Evolutionary conservation across 1,140 invertebrate species (phyloP), one percentile per base, ranked within the genome.

Genomic region (Ceratina australensis): DNA sequence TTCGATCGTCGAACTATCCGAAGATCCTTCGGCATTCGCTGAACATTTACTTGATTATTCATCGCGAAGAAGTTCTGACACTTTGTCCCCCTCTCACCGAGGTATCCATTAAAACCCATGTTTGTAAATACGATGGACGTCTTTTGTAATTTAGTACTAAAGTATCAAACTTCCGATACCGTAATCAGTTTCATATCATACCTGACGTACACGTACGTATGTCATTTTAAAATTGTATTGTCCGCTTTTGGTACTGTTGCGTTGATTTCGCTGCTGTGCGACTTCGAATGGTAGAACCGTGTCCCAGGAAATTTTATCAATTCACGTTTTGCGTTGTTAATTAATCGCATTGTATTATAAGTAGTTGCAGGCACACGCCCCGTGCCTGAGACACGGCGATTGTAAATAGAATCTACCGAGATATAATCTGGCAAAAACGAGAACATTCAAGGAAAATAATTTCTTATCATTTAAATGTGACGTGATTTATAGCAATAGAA

Each of bases 371-470:
- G 81, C 68, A 54, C 68, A 54, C 68, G 47, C 42, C 22, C 49
- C 16, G 67, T 81, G 47, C 81, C 67, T 83, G 71, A 78, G 83
- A 72, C 64, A 71, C 69, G n/a, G 50, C 10, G 12, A 52, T 22
- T 88, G 84, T 87, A 88, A 83, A 88, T 89, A 87, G 84, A 76
- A 83, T 78, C 85, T 81, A 87, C 73, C 77, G 22, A 76, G 65
- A 78, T 75, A 65, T 86, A 83, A 54, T 61, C 77, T 63, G n/a
- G n/a, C 72, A 84, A 78, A 82, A 59, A 56, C 86, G 84, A 87
- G 83, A 84, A 57, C 78, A 79, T 33, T 78, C 64, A 75, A 24
- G 47, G 64, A 76, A 67, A 52, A 72, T 77, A 80, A 76, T 72
- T 68, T 78, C 73, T 87, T 78, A 84, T 85, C 79, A 69, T 71